phyloP scores from a whole-genome alignment of 2,113 vertebrate genomes.

The Lasiurus borealis region DNA sequence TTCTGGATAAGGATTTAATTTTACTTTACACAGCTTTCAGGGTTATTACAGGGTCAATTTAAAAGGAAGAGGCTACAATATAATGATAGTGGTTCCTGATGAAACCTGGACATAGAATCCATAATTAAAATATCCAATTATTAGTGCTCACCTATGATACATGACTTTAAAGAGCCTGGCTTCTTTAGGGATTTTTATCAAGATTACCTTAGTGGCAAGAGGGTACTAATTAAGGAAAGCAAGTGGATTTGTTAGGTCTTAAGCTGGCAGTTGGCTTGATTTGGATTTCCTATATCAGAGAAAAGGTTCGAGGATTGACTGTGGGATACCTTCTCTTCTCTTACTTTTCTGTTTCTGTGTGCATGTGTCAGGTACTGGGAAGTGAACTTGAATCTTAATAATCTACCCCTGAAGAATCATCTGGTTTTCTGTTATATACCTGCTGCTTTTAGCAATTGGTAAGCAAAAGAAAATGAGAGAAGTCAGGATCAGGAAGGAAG shows the following conservation, averaged over 20 bases:
- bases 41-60: conserved; percentile 69
- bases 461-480: background rate
- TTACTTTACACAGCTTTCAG: conserved; percentile 74
- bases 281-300: background rate
- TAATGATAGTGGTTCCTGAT: conserved; percentile 64
- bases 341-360: background rate
- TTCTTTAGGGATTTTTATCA: conserved; percentile 54
- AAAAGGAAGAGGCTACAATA: conserved; percentile 46
- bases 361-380: background rate
- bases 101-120: conserved; percentile 59
- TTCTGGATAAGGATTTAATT: conserved; percentile 64
- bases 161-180: background rate
- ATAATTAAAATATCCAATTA: conserved; percentile 71
- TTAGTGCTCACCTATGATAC: conserved; percentile 29
- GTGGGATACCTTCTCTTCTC: background rate
- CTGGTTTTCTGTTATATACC: background rate
- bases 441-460: background rate
- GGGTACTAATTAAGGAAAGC: background rate
- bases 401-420: background rate
- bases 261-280: background rate
- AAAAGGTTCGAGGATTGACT: background rate
- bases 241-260: background rate
- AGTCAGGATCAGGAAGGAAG: background rate
- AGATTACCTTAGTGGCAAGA: background rate
- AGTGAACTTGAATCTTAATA: background rate